Percentiles rank a stretch among this genome's conserved stretches.
These are phyloP conservation scores for Alligator sinensis DNA, from an alignment of 2,113 vertebrate genomes.

Conservation along the genomic window DNA sequence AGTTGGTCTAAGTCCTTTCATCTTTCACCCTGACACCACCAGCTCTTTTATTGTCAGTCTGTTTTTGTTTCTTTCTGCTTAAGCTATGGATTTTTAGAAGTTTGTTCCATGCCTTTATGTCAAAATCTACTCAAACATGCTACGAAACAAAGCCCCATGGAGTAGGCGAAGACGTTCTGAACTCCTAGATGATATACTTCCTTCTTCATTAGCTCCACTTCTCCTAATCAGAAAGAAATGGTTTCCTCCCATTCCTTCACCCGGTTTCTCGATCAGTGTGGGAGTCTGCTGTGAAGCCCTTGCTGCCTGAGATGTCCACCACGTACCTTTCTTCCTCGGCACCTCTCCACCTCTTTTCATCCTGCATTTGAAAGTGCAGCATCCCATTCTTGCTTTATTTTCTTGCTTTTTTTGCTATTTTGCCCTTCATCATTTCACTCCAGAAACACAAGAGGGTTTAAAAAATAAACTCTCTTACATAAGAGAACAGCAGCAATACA, in stretches of 20 bases:
- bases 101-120: too few species aligned
- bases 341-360: neutral
- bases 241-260: neutral
- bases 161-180: too few species aligned
- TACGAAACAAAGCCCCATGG: too few species aligned
- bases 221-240: neutral
- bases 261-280: neutral
- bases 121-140: too few species aligned
- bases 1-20: too few species aligned
- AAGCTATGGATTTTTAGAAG: too few species aligned
- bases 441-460: neutral
- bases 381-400: neutral
- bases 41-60: too few species aligned
- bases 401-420: neutral
- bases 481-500: neutral
- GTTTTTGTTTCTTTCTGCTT: too few species aligned
- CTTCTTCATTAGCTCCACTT: neutral
- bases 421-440: neutral
- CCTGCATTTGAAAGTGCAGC: neutral
- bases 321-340: neutral
- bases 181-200: neutral
- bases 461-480: neutral
- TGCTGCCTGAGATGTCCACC: neutral
- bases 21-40: too few species aligned
- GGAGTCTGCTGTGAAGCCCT: neutral